Percentiles rank a stretch among this genome's conserved stretches.
phyloP scores from a whole-genome alignment of 2,113 vertebrate species.

The Anoura caudifer region DNA sequence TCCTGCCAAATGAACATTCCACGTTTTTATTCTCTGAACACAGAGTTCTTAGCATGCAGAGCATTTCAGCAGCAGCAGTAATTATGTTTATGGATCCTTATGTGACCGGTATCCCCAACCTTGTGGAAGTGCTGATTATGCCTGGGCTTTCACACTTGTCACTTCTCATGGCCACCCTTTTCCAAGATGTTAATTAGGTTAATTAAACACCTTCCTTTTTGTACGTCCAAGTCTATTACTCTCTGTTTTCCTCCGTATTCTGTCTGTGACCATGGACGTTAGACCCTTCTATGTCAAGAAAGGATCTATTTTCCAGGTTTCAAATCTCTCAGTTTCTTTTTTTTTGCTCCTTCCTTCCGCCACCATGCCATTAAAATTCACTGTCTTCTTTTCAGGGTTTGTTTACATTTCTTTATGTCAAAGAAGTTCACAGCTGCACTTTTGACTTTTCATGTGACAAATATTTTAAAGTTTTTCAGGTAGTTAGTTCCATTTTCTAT shows the following conservation, averaged over 20 bases:
- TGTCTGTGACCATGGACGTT: not conserved
- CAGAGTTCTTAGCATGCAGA: not conserved
- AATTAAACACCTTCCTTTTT: constrained; percentile 6
- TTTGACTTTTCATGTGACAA: not conserved
- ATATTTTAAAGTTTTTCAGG: not conserved
- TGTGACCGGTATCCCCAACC: not conserved
- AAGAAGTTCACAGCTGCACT: not conserved
- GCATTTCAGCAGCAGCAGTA: not conserved
- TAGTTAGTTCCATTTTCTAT: not conserved
- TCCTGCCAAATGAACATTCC: not conserved
- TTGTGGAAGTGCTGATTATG: not conserved
- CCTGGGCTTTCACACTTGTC: constrained; percentile 11
- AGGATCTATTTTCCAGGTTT: not conserved
- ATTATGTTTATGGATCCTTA: not conserved
- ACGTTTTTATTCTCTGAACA: not conserved
- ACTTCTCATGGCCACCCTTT: not conserved
- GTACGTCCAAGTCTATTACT: not conserved
- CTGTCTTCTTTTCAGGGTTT: not conserved
- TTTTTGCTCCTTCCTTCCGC: not conserved
- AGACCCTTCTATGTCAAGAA: not conserved
- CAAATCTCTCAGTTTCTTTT: not conserved
- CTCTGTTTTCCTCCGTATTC: not conserved
- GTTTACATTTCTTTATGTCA: not conserved
- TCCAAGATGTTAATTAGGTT: not conserved
- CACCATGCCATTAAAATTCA: not conserved